Evolutionary conservation across 2,888 invertebrate species (phyloP), one percentile per base, ranked within the genome.

Genomic region (Amiota communis): DNA sequence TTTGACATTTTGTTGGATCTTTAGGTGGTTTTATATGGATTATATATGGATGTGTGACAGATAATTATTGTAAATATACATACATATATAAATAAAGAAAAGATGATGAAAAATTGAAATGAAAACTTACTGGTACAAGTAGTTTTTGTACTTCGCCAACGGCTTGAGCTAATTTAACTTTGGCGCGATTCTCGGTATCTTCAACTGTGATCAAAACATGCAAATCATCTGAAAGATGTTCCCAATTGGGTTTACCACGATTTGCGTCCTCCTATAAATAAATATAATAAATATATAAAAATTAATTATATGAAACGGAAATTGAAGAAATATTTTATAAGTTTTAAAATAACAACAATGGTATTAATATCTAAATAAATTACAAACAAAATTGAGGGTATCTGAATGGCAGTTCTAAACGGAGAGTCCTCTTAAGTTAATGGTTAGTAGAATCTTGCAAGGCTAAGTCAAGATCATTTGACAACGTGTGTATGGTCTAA

Each of bases 161-260:
- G 67, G 99, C 99, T 87, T 98, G 94, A 86, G 95, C 94, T 86
- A 99, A 92, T 91, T 99, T 99, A 78, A 98, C 91, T 90, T 96
- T 95, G 79, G 98, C 98, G 88, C 99, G 93, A 91, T 99, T 98
- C 90, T 98, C 96, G 78, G 98, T 97, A 91, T 99, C 99, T 91
- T 99, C 99, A 47, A 99, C 99, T 82, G 98, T 99, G 86, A 99
- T 95, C 82, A 99, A 92, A 78, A 99, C 99, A 91, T 99, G 99
- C 74, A 99, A 93, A 87, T 99, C 99, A 90, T 99, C 99, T 85
- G 97, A 98, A 89, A 99, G 92, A 90, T 99, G 99, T 90, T 99
- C 99, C 99, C 99, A 99, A 92, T 99, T 99, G 79, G 99, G 98
- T 91, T 99, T 99, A 82, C 99, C 99, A 89, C 98, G 94, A 92